These are phyloP conservation scores for Styela plicata DNA, from an alignment of 23 tunicate genomes.

Conservation along the genomic window DNA sequence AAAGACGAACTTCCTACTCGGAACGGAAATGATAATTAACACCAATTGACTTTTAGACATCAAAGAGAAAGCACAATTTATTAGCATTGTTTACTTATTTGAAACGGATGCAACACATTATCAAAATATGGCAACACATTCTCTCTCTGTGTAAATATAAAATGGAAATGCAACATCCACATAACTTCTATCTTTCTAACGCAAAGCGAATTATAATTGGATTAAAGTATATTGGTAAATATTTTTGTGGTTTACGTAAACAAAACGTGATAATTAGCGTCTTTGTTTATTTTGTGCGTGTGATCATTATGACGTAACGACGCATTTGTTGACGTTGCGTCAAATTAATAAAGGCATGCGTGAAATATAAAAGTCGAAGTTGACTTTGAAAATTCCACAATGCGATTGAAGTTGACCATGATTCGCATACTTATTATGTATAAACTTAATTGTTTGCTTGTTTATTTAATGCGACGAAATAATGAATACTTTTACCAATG, in stretches of 20 bases:
- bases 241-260: too few species aligned
- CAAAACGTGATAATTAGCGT: not conserved
- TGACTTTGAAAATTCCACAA: not conserved
- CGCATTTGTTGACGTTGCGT: not conserved
- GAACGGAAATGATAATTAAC: not conserved
- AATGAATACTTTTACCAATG: too few species aligned
- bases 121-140: too few species aligned
- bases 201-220: too few species aligned
- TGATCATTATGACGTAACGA: not conserved
- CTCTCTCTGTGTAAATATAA: too few species aligned
- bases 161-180: not conserved
- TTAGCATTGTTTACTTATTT: not conserved
- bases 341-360: not conserved
- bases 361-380: not conserved
- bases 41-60: not conserved
- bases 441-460: too few species aligned
- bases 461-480: too few species aligned
- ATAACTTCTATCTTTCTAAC: too few species aligned
- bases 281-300: not conserved
- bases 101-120: not conserved
- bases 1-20: not conserved
- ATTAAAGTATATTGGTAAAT: too few species aligned
- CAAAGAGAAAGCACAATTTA: not conserved
- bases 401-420: not conserved
- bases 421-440: too few species aligned